phyloP scores from a whole-genome alignment of 2,888 invertebrate species.

The Pristionchus entomophagus region DNA sequence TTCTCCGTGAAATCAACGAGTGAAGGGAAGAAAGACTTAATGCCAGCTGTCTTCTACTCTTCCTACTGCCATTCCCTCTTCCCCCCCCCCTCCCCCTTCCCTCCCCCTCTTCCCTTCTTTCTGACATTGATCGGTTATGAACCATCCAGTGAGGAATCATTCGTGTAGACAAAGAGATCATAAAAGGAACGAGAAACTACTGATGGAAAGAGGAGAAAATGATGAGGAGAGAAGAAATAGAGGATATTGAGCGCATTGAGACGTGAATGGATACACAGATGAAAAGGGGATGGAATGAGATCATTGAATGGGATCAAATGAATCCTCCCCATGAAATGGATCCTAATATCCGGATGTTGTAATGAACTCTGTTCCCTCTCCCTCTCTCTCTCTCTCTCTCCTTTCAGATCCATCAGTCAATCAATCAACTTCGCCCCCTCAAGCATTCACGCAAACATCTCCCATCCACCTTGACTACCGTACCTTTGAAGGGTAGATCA shows the following conservation, averaged over 20 bases:
- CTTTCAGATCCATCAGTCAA: neutral
- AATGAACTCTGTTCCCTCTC: neutral
- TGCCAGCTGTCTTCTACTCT: conserved; percentile 25
- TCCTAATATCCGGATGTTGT: neutral
- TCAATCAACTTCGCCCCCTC: conserved; percentile 28
- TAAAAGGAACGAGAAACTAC: neutral
- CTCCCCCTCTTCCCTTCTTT: neutral
- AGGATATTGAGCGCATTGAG: neutral
- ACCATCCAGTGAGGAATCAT: conserved; percentile 82
- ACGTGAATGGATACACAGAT: neutral
- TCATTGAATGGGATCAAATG: neutral
- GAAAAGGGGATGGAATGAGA: neutral
- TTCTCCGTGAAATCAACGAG: conserved; percentile 26
- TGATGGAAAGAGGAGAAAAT: neutral
- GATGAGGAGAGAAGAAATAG: neutral
- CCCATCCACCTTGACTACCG: neutral
- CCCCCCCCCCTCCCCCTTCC: neutral
- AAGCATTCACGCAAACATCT: neutral
- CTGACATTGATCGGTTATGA: conserved; percentile 79
- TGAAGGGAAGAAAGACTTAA: neutral
- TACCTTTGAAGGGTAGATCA: conserved; percentile 32
- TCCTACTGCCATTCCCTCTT: conserved; percentile 26
- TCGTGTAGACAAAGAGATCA: conserved; percentile 43
- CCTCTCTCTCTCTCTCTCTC: too few relatives aligned
- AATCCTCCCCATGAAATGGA: neutral